These are phyloP conservation scores for Manis pentadactyla DNA, from an alignment of 2,797 vertebrate genomes.

Conservation along the genomic window DNA sequence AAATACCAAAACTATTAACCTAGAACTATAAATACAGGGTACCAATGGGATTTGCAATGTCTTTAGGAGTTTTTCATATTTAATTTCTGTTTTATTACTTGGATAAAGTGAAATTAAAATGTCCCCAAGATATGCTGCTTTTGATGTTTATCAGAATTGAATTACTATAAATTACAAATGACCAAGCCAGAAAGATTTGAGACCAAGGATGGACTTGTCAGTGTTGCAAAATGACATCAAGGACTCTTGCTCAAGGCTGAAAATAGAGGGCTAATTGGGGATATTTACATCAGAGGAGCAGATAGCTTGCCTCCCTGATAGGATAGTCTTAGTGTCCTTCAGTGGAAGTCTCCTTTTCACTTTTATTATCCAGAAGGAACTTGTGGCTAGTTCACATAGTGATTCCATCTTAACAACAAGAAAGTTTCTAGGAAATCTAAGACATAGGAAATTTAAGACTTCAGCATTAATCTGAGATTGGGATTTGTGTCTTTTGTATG, in stretches of 20 bases:
- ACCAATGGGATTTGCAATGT: background rate
- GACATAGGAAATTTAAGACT: slow-evolving; percentile 23
- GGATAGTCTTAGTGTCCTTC: background rate
- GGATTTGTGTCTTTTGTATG: background rate
- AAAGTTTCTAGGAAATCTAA: slow-evolving; percentile 36
- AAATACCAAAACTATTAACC: background rate
- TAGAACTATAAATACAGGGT: background rate
- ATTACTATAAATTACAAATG: slow-evolving; percentile 28
- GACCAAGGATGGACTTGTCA: background rate
- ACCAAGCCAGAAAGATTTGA: slow-evolving; percentile 20
- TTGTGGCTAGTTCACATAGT: background rate
- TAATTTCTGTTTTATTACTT: slow-evolving; percentile 44
- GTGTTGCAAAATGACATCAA: background rate
- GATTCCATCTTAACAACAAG: background rate
- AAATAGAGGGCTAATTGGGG: background rate
- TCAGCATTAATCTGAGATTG: background rate
- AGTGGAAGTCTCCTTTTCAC: background rate
- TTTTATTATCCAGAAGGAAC: slow-evolving; percentile 23
- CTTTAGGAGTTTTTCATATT: background rate
- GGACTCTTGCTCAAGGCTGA: slow-evolving; percentile 7
- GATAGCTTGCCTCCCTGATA: background rate
- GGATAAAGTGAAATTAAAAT: slow-evolving; percentile 62
- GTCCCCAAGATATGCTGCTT: background rate
- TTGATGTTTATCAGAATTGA: slow-evolving; percentile 45
- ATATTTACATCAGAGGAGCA: background rate